Evolutionary conservation across 1,140 invertebrate species (phyloP), one percentile per base, ranked within the genome.

Genomic region (Drosophila tristis): DNA sequence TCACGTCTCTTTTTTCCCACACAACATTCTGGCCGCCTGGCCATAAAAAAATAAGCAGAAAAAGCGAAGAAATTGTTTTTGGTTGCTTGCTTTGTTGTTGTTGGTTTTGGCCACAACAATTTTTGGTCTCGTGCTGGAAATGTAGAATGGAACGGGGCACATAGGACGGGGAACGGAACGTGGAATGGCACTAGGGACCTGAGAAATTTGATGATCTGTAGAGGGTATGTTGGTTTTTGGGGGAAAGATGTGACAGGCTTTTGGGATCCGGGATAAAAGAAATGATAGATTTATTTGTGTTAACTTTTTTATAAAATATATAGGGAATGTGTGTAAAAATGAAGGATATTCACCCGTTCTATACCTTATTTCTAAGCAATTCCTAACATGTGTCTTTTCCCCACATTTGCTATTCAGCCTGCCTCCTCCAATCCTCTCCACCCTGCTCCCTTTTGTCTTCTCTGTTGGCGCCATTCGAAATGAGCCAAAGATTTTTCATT

Each of bases 401-500:
- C 16, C n/a, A 50, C 23, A 56, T 67, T 68, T 68, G 53, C 48
- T 47, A 23, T 3, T 31, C 42, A 16, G 1, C 20, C 20, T 20
- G 15, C 43, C 47, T 16, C 15, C 54, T 29, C 62, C 26, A 8
- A 11, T 6, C 4, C 16, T 31, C 13, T 15, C 42, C 23, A 4
- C 0, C 15, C 29, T n/a, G 29, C 47, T 6, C 5, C 20, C 20
- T 23, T 49, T 23, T 49, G 20, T 61, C 45, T 47, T 61, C 57
- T 48, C 31, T 57, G 56, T 61, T 75, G 72, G 72, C 72, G 74
- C 72, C 74, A 76, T 75, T 75, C 23, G 51, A 67, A 75, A 67
- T 58, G 70, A 56, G 59, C 15, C 47, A 58, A 56, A 51, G 31
- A 63, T 48, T 75, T 54, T 74, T 11, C n/a, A 29, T 57, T 43